These are phyloP conservation scores for Myotis brandtii DNA, from an alignment of 2,113 vertebrate species.

Conservation along the genomic window DNA sequence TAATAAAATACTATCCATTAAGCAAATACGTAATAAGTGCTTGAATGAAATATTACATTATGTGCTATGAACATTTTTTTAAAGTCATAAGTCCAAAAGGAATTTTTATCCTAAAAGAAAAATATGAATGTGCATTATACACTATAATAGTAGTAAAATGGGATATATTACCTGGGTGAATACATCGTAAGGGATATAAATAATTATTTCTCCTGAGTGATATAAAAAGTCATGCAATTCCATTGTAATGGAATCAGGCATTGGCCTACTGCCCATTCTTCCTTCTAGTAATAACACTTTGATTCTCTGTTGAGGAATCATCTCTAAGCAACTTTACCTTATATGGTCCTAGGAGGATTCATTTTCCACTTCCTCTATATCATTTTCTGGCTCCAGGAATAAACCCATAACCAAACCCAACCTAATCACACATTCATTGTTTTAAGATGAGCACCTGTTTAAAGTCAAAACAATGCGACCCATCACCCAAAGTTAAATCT, in stretches of 20 bases:
- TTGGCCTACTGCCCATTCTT: neutral
- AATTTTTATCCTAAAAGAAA: neutral
- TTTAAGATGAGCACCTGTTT: neutral
- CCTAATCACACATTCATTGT: neutral
- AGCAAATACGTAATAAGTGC: neutral
- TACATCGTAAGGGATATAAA: neutral
- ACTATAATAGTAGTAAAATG: neutral
- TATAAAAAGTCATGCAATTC: neutral
- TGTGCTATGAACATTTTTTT: neutral
- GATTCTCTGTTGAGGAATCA: neutral
- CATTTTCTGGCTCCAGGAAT: neutral
- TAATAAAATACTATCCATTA: neutral
- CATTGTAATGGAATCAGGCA: neutral
- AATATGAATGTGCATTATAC: neutral
- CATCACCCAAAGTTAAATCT: no score
- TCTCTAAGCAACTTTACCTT: neutral
- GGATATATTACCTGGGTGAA: neutral
- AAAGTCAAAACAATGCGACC: neutral
- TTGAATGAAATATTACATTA: neutral
- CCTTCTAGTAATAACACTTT: neutral
- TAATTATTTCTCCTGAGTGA: neutral
- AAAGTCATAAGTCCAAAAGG: accelerated
- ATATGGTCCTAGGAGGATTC: neutral
- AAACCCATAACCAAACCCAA: neutral
- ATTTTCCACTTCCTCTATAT: neutral